phyloP scores from a whole-genome alignment of 2,888 invertebrate genomes.

The Ypsolopha scabrella region DNA sequence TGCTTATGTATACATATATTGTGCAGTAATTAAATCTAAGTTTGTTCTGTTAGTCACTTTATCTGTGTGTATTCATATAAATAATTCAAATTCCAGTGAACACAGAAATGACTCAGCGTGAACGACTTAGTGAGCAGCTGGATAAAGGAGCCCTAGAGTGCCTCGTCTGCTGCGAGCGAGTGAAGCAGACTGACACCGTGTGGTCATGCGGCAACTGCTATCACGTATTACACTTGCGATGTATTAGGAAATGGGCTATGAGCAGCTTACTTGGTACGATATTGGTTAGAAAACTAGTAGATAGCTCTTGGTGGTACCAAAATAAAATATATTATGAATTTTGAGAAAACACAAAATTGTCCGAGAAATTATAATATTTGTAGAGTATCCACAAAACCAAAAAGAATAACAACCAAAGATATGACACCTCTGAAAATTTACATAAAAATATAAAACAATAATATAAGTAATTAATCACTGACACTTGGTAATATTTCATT shows the following conservation, averaged over 20 bases:
- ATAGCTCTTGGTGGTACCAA: background rate
- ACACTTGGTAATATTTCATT: no score
- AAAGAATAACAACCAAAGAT: background rate
- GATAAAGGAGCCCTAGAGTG: constrained; percentile 89
- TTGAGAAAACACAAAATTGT: background rate
- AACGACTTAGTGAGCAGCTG: constrained; percentile 86
- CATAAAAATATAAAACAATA: no score
- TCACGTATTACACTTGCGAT: constrained; percentile 92
- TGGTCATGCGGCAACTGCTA: constrained; percentile 95
- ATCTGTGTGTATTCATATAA: no score
- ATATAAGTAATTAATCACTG: no score
- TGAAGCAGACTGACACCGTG: constrained; percentile 82
- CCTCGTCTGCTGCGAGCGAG: constrained; percentile 92
- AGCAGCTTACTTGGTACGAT: constrained; percentile 78
- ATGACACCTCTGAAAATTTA: background rate
- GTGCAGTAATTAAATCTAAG: no score
- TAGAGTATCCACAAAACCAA: background rate
- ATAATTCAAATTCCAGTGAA: constrained; percentile 20
- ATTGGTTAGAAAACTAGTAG: background rate
- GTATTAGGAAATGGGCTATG: constrained; percentile 92
- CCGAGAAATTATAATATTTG: background rate
- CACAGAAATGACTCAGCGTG: constrained; percentile 80
- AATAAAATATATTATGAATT: background rate
- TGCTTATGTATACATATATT: no score
- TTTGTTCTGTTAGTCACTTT: no score